phyloP scores from a whole-genome alignment of 2,113 vertebrate genomes.

The Eidolon helvum region DNA sequence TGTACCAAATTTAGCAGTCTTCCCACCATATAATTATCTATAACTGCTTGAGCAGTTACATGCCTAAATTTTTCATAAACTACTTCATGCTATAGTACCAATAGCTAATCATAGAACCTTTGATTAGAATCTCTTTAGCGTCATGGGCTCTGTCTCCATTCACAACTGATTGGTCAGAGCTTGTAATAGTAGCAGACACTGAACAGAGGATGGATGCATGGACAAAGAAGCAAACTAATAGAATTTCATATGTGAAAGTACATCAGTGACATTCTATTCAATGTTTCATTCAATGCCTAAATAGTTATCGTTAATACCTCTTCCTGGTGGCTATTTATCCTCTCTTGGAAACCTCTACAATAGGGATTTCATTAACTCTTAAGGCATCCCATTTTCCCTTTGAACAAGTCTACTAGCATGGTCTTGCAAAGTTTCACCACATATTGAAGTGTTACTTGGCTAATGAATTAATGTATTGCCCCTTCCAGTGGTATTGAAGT shows the following conservation, averaged over 20 bases:
- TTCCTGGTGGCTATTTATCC: neutral
- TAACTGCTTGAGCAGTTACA: neutral
- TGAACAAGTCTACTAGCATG: neutral
- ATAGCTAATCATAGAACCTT: neutral
- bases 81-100: conserved; percentile 6
- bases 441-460: neutral
- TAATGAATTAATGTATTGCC: neutral
- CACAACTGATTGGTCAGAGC: neutral
- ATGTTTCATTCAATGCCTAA: neutral
- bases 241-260: neutral
- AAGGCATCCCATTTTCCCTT: neutral
- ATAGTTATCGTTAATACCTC: neutral
- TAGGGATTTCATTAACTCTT: neutral
- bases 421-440: neutral
- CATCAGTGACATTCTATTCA: neutral
- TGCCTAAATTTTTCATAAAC: conserved; percentile 26
- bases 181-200: neutral
- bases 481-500: neutral
- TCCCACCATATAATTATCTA: neutral
- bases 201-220: neutral
- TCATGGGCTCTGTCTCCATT: neutral
- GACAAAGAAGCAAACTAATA: neutral
- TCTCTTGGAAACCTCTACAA: neutral
- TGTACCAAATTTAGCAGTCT: neutral
- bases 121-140: conserved; percentile 3